A percentile compares a stretch with the other conserved stretches of the same genome.
These are phyloP conservation scores for Nesogale talazaci DNA, from an alignment of 2,113 vertebrate genomes.

Conservation along the genomic window DNA sequence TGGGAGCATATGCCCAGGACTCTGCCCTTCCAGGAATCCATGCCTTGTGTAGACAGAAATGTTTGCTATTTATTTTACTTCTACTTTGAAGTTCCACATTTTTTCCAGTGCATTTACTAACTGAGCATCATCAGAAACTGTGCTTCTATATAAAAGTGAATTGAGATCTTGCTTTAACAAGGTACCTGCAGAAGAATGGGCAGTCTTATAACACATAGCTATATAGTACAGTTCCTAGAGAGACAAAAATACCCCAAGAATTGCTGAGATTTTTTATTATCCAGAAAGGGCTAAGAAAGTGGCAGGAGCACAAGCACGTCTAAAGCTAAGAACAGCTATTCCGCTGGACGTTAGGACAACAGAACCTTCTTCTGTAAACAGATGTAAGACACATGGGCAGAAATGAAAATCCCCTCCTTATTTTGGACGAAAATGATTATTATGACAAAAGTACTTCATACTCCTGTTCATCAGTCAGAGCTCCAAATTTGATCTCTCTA, in stretches of 20 bases:
- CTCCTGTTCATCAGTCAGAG: background rate
- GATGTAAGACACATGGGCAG: conserved; percentile 1
- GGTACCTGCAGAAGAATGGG: conserved; percentile 5
- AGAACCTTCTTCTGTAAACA: conserved; percentile 7
- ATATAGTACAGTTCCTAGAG: background rate
- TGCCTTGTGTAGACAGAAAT: background rate
- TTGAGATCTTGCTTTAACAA: conserved; percentile 25
- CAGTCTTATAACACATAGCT: background rate
- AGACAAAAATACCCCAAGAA: background rate
- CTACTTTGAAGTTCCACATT: background rate
- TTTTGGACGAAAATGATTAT: background rate
- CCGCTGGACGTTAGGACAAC: conserved; percentile 24
- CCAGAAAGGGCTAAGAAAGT: background rate
- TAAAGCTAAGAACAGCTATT: background rate
- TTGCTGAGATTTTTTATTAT: background rate
- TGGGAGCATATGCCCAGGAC: background rate
- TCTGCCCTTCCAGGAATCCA: background rate
- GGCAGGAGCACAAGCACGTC: background rate
- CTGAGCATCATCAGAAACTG: background rate
- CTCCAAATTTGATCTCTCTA: background rate
- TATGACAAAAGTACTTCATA: background rate
- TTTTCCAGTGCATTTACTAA: conserved; percentile 3
- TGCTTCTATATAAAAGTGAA: background rate
- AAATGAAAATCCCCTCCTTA: background rate
- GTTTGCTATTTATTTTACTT: conserved; percentile 41